These are phyloP conservation scores for Aptenodytes patagonicus DNA, from an alignment of 2,113 vertebrate genomes.

Conservation along the genomic window DNA sequence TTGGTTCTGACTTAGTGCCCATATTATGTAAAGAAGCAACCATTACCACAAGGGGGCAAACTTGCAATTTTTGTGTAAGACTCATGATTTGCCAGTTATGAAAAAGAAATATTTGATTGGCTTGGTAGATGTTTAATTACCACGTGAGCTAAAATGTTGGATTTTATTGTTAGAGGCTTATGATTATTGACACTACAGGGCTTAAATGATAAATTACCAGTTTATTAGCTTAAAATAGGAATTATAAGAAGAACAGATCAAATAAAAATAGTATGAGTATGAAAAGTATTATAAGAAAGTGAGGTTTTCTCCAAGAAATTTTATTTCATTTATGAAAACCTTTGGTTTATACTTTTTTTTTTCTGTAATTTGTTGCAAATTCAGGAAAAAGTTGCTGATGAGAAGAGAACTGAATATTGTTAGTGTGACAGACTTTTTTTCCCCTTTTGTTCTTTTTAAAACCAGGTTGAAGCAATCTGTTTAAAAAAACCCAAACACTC, in stretches of 20 bases:
- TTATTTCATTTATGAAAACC: neutral
- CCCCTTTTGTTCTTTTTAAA: neutral
- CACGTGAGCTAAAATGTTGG: neutral
- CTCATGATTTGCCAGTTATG: neutral
- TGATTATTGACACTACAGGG: neutral
- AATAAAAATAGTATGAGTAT: neutral
- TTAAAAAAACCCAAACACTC: neutral
- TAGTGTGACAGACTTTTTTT: neutral
- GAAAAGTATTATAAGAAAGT: neutral
- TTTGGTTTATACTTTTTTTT: neutral
- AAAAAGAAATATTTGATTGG: neutral
- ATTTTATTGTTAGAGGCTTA: neutral
- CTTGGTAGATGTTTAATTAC: neutral
- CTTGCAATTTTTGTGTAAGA: neutral
- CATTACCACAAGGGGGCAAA: constrained; percentile 15
- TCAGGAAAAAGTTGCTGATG: neutral
- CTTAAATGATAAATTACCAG: neutral
- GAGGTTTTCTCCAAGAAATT: neutral
- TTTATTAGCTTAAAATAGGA: neutral
- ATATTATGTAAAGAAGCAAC: neutral
- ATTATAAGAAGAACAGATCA: neutral
- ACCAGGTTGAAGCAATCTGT: neutral
- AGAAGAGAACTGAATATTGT: neutral
- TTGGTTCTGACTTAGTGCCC: neutral
- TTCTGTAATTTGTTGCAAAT: neutral